Conservation (phyloP, 2,797 vertebrate species). For the Novumbra hubbsi region DNA sequence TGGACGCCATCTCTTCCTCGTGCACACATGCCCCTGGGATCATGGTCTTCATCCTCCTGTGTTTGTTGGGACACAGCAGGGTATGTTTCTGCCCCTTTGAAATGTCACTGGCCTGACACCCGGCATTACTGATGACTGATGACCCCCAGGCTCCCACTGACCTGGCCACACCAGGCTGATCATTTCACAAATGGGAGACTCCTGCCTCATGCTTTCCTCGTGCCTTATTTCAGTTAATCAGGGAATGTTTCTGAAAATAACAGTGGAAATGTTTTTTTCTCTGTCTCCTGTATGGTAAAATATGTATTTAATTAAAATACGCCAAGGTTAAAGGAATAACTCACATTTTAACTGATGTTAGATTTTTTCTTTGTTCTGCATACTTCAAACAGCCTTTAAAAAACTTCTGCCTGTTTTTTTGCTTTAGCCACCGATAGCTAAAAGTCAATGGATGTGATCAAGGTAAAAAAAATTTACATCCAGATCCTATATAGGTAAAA, state of each 20-base stretch:
- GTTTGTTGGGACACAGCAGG: slow-evolving; percentile 18
- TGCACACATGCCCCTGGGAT: slow-evolving; percentile 46
- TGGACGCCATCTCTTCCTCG: neutral
- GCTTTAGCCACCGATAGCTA: no score
- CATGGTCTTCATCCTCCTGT: slow-evolving; percentile 38
- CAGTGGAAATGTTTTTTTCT: neutral
- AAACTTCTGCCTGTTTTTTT: no score
- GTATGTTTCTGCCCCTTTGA: slow-evolving; percentile 34
- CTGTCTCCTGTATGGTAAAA: neutral
- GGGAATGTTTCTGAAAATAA: neutral
- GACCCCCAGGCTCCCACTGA: slow-evolving; percentile 33
- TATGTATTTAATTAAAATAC: neutral
- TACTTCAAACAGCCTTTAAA: no score
- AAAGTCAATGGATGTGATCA: no score
- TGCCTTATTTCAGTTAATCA: neutral
- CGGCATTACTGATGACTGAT: slow-evolving; percentile 42
- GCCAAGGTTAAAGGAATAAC: neutral
- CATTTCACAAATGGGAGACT: slow-evolving; percentile 20
- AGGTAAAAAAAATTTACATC: no score
- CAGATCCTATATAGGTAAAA: no score
- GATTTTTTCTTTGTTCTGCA: no score
- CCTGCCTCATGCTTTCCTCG: neutral
- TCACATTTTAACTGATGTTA: no score
- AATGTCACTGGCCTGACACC: slow-evolving; percentile 50
- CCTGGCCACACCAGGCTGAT: slow-evolving; percentile 37